Evolutionary conservation across 92 coral and sea anemone species (phyloP).

Genomic region (Hydrozoanthus gracilis): DNA sequence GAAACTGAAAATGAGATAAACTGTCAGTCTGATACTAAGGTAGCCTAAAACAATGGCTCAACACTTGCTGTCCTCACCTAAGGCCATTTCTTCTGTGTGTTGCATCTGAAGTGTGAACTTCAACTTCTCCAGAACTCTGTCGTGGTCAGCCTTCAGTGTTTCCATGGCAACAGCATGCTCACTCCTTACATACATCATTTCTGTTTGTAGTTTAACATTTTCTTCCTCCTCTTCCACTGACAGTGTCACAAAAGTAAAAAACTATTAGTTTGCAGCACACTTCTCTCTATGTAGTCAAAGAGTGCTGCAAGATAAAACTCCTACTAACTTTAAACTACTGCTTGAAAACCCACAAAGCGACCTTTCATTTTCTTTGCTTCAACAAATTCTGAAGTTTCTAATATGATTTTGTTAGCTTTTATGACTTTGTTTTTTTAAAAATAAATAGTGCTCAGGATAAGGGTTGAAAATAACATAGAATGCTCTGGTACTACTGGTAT

Average conservation of each 20-base stretch:
- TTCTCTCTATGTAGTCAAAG: not conserved
- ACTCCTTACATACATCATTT: slow-evolving; percentile 94
- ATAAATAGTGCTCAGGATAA: too few relatives aligned
- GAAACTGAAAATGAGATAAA: slow-evolving; percentile 53
- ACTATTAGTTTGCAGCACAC: not conserved
- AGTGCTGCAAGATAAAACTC: not conserved
- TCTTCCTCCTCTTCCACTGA: slow-evolving; percentile 91
- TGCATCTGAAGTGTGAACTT: slow-evolving; percentile 71
- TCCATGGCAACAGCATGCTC: slow-evolving; percentile 94
- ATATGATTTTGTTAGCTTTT: too few relatives aligned
- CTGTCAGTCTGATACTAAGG: too few relatives aligned
- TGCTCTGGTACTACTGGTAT: too few relatives aligned
- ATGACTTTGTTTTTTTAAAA: too few relatives aligned
- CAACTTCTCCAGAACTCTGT: slow-evolving; percentile 74
- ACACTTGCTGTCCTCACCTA: slow-evolving; percentile 61
- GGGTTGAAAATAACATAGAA: too few relatives aligned
- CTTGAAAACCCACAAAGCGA: too few relatives aligned
- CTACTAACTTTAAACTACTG: not conserved
- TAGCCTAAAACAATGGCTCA: too few relatives aligned
- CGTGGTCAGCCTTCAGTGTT: slow-evolving; percentile 94
- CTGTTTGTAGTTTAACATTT: slow-evolving; percentile 89
- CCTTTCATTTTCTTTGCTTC: not conserved
- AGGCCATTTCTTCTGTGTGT: slow-evolving; percentile 75
- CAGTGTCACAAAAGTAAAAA: not conserved
- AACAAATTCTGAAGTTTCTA: too few relatives aligned